Percentiles rank a stretch among this genome's conserved stretches.
These are phyloP conservation scores for Emmelina monodactyla DNA, from an alignment of 2,888 invertebrate species.

Conservation along the genomic window DNA sequence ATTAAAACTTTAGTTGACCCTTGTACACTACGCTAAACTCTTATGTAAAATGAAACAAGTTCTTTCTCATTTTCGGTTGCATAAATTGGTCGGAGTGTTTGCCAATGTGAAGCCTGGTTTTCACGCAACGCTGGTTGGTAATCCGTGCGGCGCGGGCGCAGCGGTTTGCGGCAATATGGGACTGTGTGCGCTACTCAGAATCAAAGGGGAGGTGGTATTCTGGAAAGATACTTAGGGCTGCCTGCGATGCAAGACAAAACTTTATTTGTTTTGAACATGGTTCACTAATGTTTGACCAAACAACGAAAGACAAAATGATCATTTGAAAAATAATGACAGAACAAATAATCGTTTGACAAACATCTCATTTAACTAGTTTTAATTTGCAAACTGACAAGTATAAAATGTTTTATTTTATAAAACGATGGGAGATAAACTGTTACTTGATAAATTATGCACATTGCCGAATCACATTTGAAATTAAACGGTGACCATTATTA, in stretches of 20 bases:
- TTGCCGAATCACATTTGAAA: no score
- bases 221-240: slow-evolving; percentile 12
- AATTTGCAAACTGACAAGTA: no score
- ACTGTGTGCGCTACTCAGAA: slow-evolving; percentile 19
- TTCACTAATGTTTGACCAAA: no score
- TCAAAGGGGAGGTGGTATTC: slow-evolving; percentile 15
- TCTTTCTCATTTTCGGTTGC: slow-evolving; percentile 56
- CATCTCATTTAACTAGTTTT: no score
- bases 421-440: no score
- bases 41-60: slow-evolving; percentile 51
- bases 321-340: no score
- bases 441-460: no score
- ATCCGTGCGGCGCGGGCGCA: slow-evolving; percentile 42
- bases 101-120: slow-evolving; percentile 48
- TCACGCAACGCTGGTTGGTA: slow-evolving; percentile 47
- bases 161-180: slow-evolving; percentile 18
- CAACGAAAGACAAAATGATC: no score
- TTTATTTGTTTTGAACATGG: no score
- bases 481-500: no score
- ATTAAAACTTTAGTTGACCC: slow-evolving; percentile 18
- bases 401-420: no score
- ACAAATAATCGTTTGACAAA: no score
- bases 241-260: slow-evolving; percentile 13
- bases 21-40: slow-evolving; percentile 34
- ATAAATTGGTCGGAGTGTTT: slow-evolving; percentile 50